These are phyloP conservation scores for Podarcis raffonei DNA, from an alignment of 2,113 vertebrate species.

Conservation along the genomic window DNA sequence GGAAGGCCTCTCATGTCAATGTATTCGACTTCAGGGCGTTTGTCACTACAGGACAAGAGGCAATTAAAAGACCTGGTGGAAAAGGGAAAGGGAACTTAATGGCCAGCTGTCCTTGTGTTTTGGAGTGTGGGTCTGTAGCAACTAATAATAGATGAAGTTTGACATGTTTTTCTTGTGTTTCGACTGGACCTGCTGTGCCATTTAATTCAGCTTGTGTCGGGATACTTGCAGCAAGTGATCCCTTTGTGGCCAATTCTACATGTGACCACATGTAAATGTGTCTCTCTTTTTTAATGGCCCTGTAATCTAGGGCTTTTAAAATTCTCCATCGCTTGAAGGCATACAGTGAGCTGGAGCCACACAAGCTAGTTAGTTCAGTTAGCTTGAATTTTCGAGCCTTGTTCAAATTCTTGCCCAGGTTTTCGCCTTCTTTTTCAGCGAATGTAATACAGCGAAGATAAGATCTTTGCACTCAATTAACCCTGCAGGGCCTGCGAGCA, in stretches of 20 bases:
- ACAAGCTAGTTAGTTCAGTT: constrained; percentile 74
- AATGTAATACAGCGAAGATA: constrained; percentile 64
- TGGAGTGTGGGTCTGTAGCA: constrained; percentile 49
- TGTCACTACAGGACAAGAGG: constrained; percentile 25
- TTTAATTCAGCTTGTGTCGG: constrained; percentile 71
- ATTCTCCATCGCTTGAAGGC: constrained; percentile 71
- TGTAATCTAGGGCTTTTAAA: constrained; percentile 75
- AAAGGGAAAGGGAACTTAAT: constrained; percentile 53
- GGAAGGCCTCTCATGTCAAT: constrained; percentile 42
- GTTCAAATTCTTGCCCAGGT: constrained; percentile 64
- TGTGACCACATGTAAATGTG: constrained; percentile 82
- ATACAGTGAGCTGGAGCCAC: constrained; percentile 71
- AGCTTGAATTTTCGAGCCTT: constrained; percentile 77
- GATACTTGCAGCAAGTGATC: constrained; percentile 72
- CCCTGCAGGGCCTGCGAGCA: constrained; percentile 65
- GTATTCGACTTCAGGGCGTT: constrained; percentile 48
- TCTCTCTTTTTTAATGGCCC: constrained; percentile 78
- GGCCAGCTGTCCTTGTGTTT: constrained; percentile 43
- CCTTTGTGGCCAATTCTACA: constrained; percentile 73
- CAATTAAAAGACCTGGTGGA: constrained; percentile 50
- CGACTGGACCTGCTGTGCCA: constrained; percentile 63
- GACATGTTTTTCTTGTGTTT: constrained; percentile 72
- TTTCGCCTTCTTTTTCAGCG: constrained; percentile 57
- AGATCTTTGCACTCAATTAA: constrained; percentile 70
- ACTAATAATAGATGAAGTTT: constrained; percentile 65